Evolutionary conservation across 2,113 vertebrate species (phyloP).

Genomic region (Craseonycteris thonglongyai): DNA sequence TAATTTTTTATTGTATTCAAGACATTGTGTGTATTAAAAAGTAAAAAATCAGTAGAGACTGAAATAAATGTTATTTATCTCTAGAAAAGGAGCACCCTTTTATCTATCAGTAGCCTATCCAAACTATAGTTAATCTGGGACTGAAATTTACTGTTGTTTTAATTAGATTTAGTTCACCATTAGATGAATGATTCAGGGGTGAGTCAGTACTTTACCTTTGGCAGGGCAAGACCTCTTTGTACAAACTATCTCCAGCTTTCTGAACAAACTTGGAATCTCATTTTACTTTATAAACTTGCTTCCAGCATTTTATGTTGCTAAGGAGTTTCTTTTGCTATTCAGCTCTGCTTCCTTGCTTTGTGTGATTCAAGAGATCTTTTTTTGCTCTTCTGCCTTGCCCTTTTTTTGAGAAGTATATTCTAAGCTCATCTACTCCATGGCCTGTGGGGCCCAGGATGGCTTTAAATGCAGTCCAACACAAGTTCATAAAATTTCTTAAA

Average conservation of each 20-base stretch:
- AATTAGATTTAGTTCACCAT: constrained; percentile 3
- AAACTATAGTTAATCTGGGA: background rate
- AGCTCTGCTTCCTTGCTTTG: background rate
- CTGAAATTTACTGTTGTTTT: constrained; percentile 17
- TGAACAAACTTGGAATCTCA: background rate
- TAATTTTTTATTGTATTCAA: constrained; percentile 1
- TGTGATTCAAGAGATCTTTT: background rate
- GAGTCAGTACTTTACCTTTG: constrained; percentile 12
- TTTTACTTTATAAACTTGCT: background rate
- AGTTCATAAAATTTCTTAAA: too few relatives aligned
- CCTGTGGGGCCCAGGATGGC: too few relatives aligned
- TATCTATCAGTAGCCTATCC: background rate
- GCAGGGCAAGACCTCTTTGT: background rate
- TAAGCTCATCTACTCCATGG: too few relatives aligned
- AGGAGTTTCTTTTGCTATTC: background rate
- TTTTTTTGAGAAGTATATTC: background rate
- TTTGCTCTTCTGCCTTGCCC: background rate
- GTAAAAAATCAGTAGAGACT: background rate
- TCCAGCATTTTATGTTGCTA: background rate
- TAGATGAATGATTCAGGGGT: background rate
- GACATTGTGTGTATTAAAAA: background rate
- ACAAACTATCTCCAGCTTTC: background rate
- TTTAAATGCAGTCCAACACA: too few relatives aligned
- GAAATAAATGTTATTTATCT: background rate
- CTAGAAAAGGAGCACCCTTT: background rate